Evolutionary conservation across 2,888 invertebrate genomes (phyloP), one percentile per base, ranked within the genome.

Genomic region (Physocephala rufipes): DNA sequence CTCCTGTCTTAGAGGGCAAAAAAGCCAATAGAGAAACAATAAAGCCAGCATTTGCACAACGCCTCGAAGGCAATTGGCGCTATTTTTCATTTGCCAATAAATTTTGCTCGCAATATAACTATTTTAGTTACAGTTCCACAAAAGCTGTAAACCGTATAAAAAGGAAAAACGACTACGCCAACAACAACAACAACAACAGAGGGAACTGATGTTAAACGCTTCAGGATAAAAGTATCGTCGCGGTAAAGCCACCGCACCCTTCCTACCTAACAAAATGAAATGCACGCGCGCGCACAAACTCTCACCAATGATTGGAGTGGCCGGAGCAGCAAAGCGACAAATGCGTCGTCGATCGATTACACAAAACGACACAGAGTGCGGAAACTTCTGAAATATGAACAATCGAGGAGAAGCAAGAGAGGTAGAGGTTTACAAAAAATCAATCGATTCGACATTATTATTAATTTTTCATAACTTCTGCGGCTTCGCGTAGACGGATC

Each of bases 401-500:
- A 63, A 7, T 7, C 5, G 36, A 36, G 36, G 36, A 36, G 36
- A 36, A 36, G n/a, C 26, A 26, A 69, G 53, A 45, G 53, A 26
- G 69, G 43, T 30, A 30, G 69, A 63, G 66, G 36, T 64, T 67
- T 64, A 73, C 71, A 76, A 75, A n/a, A 83, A 83, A 83, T 83
- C 82, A 83, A 83, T 83, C 82, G 82, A 83, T 82, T 83, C 83
- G 82, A 83, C 82, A 82, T 83, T 83, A 83, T 83, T 83, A 83
- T 83, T 83, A 83, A 83, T 83, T 83, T 83, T 83, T 83, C 82
- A 83, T 83, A 83, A 83, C 82, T 83, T 83, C 83, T 83, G 82
- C 81, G 79, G 78, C 78, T 78, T 78, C 67, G 73, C 74, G 75
- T 75, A 51, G 51, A 36, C 62, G 36, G 5, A 36, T 72, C 72